Base-by-base conservation (phyloP, 2,797 vertebrate species). In the Todus mexicanus region DNA sequence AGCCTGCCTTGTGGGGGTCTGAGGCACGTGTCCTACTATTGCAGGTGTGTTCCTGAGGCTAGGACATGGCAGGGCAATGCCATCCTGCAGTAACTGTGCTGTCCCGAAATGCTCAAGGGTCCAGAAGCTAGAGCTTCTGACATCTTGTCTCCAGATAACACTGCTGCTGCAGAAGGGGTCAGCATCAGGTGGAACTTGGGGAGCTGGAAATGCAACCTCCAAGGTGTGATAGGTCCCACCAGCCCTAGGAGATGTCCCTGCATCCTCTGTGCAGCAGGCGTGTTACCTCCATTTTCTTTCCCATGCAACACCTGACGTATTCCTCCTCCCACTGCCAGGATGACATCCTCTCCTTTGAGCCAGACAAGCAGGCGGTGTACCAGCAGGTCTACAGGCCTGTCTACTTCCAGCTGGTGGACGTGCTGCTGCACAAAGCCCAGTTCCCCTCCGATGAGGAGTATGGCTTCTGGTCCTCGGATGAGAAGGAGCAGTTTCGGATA, bases 401-500 rank as follows among this genome's bases (percentile, higher is more conserved):
- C 64, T 99, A 99, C 98, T 99, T 99, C 96, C 99, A 99, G 97
- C 97, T 99, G 90, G 99, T 99, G 93, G 99, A 99, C 4, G 99
- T 99, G 69, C 97, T 99, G 93, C 98, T 99, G 21, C 99, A 99
- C 96, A 99, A 99, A 97, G 99, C 99, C 47, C 99, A 99, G 97
- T 99, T 99, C 79, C 99, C 99, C n/a, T 98, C 98, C 0, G 99
- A 99, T 77, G 98, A 99, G 90, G 99, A 99, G 88, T 99, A 99
- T 1, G 98, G 98, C 21, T 98, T 99, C 77, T 99, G 99, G 99
- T 99, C 99, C 50, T 99, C 98, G 0, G 99, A 99, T 53, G 99
- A 99, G 96, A 99, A 99, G 95, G 99, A 99, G 94, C 99, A 99
- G 92, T 99, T 99, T 97, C 98, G 99, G 90, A 99, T 99, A 97